Percentiles rank a stretch among this genome's conserved stretches.
phyloP scores from a whole-genome alignment of 2,888 invertebrate species.

The Rhamphomyia laevipes region DNA sequence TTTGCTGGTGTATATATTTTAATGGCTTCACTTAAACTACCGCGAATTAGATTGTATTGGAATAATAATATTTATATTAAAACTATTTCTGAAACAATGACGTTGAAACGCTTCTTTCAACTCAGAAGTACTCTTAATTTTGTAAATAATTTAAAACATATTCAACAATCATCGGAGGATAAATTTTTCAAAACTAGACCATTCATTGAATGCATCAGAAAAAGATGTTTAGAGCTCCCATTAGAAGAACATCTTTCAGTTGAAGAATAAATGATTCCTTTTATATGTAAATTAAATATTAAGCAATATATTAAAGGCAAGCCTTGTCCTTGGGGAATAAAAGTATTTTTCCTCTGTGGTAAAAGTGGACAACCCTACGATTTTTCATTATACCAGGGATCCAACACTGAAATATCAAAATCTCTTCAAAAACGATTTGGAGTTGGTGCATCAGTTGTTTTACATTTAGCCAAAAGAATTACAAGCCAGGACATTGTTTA shows the following conservation, averaged over 20 bases:
- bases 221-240: not conserved
- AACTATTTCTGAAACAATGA: not conserved
- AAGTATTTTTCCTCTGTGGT: not conserved
- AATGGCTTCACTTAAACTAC: not conserved
- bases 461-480: not conserved
- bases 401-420: not conserved
- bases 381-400: not conserved
- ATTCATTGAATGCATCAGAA: not conserved
- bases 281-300: not conserved
- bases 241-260: not conserved
- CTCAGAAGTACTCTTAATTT: not conserved
- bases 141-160: not conserved
- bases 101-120: not conserved
- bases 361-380: not conserved
- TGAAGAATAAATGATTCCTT: conserved; percentile 1
- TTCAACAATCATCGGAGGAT: not conserved
- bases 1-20: not conserved
- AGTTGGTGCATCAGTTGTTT: not conserved
- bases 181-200: not conserved
- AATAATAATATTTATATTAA: not conserved
- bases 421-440: not conserved
- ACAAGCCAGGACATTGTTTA: too few relatives aligned
- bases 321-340: not conserved
- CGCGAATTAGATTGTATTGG: not conserved
- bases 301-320: conserved; percentile 1